These are phyloP conservation scores for Hybognathus amarus DNA, from an alignment of 2,797 vertebrate species.

Conservation along the genomic window DNA sequence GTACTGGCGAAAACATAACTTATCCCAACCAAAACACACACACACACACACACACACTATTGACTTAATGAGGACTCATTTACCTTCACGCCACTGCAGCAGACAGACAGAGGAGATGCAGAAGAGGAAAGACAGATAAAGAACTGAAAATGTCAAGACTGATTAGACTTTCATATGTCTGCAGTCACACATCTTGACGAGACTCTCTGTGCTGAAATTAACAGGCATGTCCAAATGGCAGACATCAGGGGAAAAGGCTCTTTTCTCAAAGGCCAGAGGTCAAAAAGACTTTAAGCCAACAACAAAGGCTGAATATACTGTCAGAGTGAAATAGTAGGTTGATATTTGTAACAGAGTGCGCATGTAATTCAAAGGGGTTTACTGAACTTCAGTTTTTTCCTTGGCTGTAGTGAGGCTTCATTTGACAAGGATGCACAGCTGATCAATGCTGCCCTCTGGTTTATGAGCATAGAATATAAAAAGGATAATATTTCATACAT, in stretches of 20 bases:
- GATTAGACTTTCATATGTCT: constrained; percentile 58
- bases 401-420: constrained; percentile 6
- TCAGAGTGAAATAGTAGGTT: constrained; percentile 6
- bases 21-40: constrained; percentile 19
- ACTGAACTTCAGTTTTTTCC: constrained; percentile 13
- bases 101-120: constrained; percentile 53
- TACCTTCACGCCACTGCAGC: neutral
- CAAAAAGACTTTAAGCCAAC: constrained; percentile 41
- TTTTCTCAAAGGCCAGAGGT: constrained; percentile 43
- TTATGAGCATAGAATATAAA: constrained; percentile 48
- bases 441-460: constrained; percentile 61
- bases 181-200: constrained; percentile 16
- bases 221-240: constrained; percentile 56
- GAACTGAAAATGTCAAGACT: constrained; percentile 60
- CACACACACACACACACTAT: constrained; percentile 2
- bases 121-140: constrained; percentile 65
- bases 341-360: constrained; percentile 21
- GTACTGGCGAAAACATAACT: neutral
- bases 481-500: constrained; percentile 23
- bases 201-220: constrained; percentile 49
- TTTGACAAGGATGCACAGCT: constrained; percentile 43
- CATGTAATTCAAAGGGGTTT: constrained; percentile 42
- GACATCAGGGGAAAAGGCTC: constrained; percentile 47
- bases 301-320: constrained; percentile 45
- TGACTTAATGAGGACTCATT: constrained; percentile 47